phyloP scores from a whole-genome alignment of 2,888 invertebrate genomes.

The Elegia similella region DNA sequence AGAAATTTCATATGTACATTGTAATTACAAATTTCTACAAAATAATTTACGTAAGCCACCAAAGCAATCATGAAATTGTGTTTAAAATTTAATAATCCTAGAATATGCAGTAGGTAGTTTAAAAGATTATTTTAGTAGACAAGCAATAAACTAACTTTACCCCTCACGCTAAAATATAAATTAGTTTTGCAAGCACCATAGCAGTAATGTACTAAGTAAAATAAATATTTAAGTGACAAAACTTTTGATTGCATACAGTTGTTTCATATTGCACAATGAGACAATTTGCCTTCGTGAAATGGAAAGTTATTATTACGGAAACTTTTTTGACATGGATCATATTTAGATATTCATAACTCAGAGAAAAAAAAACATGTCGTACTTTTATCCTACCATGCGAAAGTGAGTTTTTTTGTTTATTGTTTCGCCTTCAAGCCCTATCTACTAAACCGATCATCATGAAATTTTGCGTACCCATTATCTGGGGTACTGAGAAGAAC shows the following conservation, averaged over 20 bases:
- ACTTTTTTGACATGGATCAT: no score
- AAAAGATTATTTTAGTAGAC: background rate
- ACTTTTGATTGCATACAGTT: background rate
- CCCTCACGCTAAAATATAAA: background rate
- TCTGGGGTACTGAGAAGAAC: no score
- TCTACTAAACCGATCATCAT: no score
- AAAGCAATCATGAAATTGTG: background rate
- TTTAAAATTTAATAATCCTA: slow-evolving; percentile 1
- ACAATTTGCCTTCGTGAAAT: background rate
- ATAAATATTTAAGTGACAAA: background rate
- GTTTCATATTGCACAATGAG: background rate
- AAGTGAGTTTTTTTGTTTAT: no score
- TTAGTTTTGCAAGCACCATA: slow-evolving; percentile 1
- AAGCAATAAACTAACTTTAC: background rate
- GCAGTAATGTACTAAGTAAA: background rate
- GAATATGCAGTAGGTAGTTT: slow-evolving; percentile 2
- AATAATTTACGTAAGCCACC: background rate
- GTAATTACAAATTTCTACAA: background rate
- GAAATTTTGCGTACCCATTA: no score
- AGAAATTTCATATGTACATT: background rate
- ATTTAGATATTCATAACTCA: no score
- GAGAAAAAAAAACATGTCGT: no score
- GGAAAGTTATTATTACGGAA: no score
- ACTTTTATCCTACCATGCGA: no score
- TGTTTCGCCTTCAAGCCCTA: no score